A percentile compares a stretch with the other conserved stretches of the same genome.
phyloP scores from a whole-genome alignment of 2,797 vertebrate genomes.

The Clarias platycephalus region DNA sequence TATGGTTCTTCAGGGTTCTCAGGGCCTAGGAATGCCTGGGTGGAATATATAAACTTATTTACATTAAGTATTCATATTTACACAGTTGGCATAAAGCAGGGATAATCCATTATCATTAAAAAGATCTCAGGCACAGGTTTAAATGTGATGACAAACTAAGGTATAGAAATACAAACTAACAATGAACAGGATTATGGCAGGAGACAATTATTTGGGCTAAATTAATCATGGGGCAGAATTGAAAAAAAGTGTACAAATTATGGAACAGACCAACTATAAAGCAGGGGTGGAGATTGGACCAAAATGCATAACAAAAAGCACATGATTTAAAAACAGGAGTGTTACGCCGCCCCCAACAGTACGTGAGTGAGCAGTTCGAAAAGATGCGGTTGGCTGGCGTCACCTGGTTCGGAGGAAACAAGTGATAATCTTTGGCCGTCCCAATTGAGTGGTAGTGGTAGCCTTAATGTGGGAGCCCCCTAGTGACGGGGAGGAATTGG shows the following conservation, averaged over 20 bases:
- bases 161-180: not conserved
- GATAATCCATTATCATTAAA: not conserved
- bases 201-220: not conserved
- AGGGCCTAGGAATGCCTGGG: slow-evolving; percentile 87
- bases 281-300: too few relatives aligned
- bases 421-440: too few relatives aligned
- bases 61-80: not conserved
- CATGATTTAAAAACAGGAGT: too few relatives aligned
- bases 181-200: not conserved
- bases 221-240: not conserved
- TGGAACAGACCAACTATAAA: not conserved
- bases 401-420: too few relatives aligned
- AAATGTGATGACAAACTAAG: not conserved
- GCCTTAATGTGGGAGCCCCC: too few relatives aligned
- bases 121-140: not conserved
- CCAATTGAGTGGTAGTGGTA: too few relatives aligned
- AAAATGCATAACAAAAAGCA: too few relatives aligned
- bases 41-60: not conserved
- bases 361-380: too few relatives aligned
- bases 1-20: slow-evolving; percentile 94
- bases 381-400: too few relatives aligned
- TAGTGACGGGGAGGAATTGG: too few relatives aligned
- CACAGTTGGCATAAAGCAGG: not conserved
- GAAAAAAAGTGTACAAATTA: not conserved
- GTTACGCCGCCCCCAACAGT: too few relatives aligned